A percentile compares a stretch with the other conserved stretches of the same genome.
These are phyloP conservation scores for Brachypalpus laphriformis DNA, from an alignment of 2,888 invertebrate genomes.

Conservation along the genomic window DNA sequence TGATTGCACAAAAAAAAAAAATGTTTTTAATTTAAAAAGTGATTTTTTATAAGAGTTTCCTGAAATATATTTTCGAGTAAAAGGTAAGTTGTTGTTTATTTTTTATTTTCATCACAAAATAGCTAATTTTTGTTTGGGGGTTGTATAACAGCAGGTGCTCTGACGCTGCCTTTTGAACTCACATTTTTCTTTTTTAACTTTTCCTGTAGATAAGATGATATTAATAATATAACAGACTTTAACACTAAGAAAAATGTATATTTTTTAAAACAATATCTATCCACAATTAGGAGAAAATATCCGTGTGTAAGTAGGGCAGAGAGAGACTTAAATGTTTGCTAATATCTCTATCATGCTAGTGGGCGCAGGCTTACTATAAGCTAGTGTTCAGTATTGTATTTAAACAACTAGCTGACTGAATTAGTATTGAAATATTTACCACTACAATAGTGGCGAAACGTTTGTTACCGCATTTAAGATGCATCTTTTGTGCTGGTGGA, in stretches of 20 bases:
- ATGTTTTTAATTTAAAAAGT: neutral
- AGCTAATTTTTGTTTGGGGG: conserved; percentile 23
- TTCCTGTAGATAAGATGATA: conserved; percentile 36
- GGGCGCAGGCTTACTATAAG: no score
- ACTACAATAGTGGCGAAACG: no score
- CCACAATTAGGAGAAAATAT: no score
- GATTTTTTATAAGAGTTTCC: neutral
- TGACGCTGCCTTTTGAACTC: conserved; percentile 6
- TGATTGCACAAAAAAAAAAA: conserved; percentile 1
- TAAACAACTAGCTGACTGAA: no score
- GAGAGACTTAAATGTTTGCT: no score
- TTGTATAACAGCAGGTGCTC: conserved; percentile 58
- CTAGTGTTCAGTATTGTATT: no score
- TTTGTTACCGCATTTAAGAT: neutral
- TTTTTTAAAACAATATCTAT: neutral
- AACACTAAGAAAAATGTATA: neutral
- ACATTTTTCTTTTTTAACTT: conserved; percentile 30
- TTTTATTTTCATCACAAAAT: neutral
- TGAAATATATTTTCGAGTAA: neutral
- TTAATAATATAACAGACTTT: conserved; percentile 38
- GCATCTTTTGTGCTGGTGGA: no score
- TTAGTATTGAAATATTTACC: no score
- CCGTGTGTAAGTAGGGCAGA: no score
- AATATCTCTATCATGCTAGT: no score
- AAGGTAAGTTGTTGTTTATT: conserved; percentile 37